phyloP scores from a whole-genome alignment of 2,797 vertebrate species.

The Falco columbarius region DNA sequence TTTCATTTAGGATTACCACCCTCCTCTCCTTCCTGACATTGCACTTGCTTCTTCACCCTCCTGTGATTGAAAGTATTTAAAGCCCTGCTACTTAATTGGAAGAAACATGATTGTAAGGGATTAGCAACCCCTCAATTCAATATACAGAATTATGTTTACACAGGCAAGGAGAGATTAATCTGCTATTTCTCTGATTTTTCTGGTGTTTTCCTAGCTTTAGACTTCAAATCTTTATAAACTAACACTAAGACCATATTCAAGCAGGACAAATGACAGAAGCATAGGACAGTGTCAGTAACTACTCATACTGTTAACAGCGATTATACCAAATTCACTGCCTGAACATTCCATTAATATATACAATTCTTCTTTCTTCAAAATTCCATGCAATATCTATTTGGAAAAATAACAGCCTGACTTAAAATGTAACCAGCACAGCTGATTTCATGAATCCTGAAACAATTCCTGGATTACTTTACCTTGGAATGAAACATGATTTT shows the following conservation, averaged over 20 bases:
- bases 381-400: neutral
- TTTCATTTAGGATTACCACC: slow-evolving; percentile 72
- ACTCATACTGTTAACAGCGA: neutral
- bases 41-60: slow-evolving; percentile 44
- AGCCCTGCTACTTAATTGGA: slow-evolving; percentile 73
- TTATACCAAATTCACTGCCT: neutral
- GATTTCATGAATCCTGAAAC: neutral
- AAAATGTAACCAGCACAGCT: neutral
- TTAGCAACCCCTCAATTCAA: slow-evolving; percentile 67
- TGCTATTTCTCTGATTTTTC: slow-evolving; percentile 61
- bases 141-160: slow-evolving; percentile 75
- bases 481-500: neutral
- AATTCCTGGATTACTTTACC: neutral
- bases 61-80: slow-evolving; percentile 71
- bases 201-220: slow-evolving; percentile 60
- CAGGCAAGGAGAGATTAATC: slow-evolving; percentile 67
- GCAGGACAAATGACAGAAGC: neutral
- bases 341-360: neutral
- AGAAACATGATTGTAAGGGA: slow-evolving; percentile 71
- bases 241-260: neutral
- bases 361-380: neutral
- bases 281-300: neutral
- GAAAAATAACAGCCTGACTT: neutral
- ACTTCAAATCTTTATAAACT: slow-evolving; percentile 27
- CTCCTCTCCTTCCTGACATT: slow-evolving; percentile 24